phyloP scores from a whole-genome alignment of 2,113 vertebrate genomes.

The Abramis brama region DNA sequence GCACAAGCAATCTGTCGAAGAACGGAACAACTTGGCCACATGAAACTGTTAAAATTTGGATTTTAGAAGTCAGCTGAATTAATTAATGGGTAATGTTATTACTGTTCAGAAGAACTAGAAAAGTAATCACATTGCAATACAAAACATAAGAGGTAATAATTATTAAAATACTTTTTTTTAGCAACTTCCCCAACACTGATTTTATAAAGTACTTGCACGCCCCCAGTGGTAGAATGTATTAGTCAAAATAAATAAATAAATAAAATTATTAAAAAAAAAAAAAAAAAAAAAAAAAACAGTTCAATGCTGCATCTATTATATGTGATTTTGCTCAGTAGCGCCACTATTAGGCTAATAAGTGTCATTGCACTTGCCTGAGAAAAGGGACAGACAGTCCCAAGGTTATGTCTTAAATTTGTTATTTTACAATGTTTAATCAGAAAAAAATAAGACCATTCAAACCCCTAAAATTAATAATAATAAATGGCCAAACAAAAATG shows the following conservation, averaged over 20 bases:
- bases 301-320: background rate
- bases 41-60: background rate
- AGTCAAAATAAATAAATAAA: background rate
- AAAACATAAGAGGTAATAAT: background rate
- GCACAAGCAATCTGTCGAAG: background rate
- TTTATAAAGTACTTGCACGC: background rate
- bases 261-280: background rate
- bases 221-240: background rate
- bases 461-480: slow-evolving; percentile 3
- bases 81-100: background rate
- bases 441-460: slow-evolving; percentile 39
- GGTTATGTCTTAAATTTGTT: background rate
- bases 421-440: slow-evolving; percentile 21
- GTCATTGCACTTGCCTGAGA: slow-evolving; percentile 32
- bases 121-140: background rate
- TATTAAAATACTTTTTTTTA: slow-evolving; percentile 2
- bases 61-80: background rate
- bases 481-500: background rate
- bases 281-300: too few relatives aligned
- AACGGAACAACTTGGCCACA: background rate
- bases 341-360: slow-evolving; percentile 6
- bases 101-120: background rate
- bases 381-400: background rate
- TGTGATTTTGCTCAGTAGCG: background rate
- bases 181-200: background rate